Evolutionary conservation across 2,797 vertebrate species (phyloP).

Genomic region (Thamnophis elegans): DNA sequence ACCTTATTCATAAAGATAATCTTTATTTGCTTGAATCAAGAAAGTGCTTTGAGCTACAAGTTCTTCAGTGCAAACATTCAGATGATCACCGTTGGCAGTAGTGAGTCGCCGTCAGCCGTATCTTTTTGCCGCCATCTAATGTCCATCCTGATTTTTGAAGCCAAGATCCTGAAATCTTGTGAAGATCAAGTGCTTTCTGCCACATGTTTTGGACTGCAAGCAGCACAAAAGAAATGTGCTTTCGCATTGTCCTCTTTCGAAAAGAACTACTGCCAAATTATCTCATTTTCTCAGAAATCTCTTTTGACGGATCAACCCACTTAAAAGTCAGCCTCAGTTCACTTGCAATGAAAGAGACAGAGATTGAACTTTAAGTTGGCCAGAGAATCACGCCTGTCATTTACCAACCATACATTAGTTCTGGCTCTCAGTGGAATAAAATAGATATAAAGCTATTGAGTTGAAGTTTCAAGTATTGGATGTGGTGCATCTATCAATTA

Average conservation of each 20-base stretch:
- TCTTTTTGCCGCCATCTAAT: background rate
- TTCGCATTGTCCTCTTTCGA: background rate
- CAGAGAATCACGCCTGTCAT: conserved; percentile 55
- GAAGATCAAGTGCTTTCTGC: conserved; percentile 36
- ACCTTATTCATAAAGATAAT: background rate
- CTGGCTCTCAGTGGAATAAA: conserved; percentile 62
- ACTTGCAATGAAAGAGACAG: conserved; percentile 62
- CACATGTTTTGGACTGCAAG: conserved; percentile 19
- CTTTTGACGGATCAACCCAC: conserved; percentile 44
- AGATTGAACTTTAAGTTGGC: conserved; percentile 54
- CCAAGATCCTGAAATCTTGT: background rate
- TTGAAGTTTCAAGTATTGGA: conserved; percentile 58
- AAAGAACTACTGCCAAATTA: conserved; percentile 27
- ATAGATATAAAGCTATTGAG: conserved; percentile 59
- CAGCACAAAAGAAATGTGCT: conserved; percentile 3
- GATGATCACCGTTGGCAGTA: background rate
- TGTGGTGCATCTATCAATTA: conserved; percentile 52
- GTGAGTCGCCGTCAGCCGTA: background rate
- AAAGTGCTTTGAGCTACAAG: background rate
- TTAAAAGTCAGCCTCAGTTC: conserved; percentile 54
- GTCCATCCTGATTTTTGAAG: background rate
- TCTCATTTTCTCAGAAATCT: conserved; percentile 59
- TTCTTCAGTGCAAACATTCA: background rate
- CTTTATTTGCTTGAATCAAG: conserved; percentile 38
- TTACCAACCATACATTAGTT: conserved; percentile 52